These are phyloP conservation scores for Nasonovia ribisnigri DNA, from an alignment of 2,888 invertebrate species.

Conservation along the genomic window DNA sequence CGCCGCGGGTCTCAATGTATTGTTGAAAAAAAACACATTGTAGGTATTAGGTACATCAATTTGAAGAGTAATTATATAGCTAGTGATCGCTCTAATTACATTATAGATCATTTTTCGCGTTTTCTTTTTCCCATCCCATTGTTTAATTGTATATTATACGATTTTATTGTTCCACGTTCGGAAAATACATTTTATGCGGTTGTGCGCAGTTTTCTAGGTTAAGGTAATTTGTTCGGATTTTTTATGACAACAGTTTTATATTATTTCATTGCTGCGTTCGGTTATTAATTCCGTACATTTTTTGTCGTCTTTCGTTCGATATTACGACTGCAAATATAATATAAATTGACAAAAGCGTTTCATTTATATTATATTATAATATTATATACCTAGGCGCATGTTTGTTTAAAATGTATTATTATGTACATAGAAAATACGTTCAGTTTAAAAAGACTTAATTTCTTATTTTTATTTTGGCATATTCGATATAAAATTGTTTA, in stretches of 20 bases:
- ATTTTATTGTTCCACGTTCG: slow-evolving; percentile 34
- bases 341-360: background rate
- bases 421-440: background rate
- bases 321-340: background rate
- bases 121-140: slow-evolving; percentile 16
- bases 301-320: background rate
- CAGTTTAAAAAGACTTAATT: background rate
- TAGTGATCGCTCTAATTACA: slow-evolving; percentile 31
- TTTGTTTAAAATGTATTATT: background rate
- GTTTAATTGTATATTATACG: slow-evolving; percentile 16
- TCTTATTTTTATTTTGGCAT: background rate
- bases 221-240: background rate
- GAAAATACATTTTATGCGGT: background rate
- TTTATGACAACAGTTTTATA: background rate
- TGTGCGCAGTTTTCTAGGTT: slow-evolving; percentile 12
- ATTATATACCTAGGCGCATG: background rate
- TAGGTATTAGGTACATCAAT: background rate
- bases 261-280: background rate
- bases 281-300: background rate
- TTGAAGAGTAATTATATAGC: background rate
- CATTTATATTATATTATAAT: background rate
- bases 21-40: slow-evolving; percentile 1
- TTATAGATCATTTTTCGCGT: slow-evolving; percentile 32
- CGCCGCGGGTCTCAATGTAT: background rate
- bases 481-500: background rate